These are phyloP conservation scores for Hydrophis major DNA, from an alignment of 2,797 vertebrate genomes.

Conservation along the genomic window DNA sequence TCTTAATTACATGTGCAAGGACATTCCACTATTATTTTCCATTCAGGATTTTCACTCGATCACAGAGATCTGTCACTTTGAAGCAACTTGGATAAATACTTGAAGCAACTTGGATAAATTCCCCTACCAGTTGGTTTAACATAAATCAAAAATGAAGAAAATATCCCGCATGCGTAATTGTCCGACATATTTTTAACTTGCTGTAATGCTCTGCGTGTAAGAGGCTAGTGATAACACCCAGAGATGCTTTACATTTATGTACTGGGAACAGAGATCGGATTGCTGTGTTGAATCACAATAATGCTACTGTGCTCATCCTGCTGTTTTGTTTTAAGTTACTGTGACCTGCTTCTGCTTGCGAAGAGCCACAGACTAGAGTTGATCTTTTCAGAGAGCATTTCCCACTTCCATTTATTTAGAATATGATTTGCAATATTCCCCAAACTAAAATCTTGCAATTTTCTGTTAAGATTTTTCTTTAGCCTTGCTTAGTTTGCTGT, in stretches of 20 bases:
- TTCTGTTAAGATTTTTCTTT: background rate
- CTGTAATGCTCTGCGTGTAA: slow-evolving; percentile 42
- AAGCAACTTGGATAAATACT: slow-evolving; percentile 6
- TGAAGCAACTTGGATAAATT: slow-evolving; percentile 7
- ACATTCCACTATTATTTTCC: background rate
- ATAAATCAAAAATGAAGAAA: slow-evolving; percentile 3
- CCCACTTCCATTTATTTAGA: background rate
- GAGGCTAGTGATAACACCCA: slow-evolving; percentile 15
- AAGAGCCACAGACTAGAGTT: slow-evolving; percentile 36
- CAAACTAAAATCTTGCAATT: background rate
- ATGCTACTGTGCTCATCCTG: slow-evolving; percentile 49
- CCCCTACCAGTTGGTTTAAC: background rate
- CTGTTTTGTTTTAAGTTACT: slow-evolving; percentile 54
- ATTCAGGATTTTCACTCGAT: background rate
- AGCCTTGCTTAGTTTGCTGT: background rate
- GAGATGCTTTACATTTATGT: slow-evolving; percentile 47
- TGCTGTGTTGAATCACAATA: slow-evolving; percentile 47
- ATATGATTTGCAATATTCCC: background rate
- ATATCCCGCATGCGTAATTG: background rate
- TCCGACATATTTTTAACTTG: slow-evolving; percentile 57
- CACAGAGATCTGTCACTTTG: background rate
- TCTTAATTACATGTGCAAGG: background rate
- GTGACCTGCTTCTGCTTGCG: slow-evolving; percentile 37
- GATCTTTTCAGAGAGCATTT: background rate
- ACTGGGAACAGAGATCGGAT: slow-evolving; percentile 40